Percentiles rank a stretch among this genome's conserved stretches.
phyloP scores from a whole-genome alignment of 2,888 invertebrate genomes.

The Pterobdella sp. region DNA sequence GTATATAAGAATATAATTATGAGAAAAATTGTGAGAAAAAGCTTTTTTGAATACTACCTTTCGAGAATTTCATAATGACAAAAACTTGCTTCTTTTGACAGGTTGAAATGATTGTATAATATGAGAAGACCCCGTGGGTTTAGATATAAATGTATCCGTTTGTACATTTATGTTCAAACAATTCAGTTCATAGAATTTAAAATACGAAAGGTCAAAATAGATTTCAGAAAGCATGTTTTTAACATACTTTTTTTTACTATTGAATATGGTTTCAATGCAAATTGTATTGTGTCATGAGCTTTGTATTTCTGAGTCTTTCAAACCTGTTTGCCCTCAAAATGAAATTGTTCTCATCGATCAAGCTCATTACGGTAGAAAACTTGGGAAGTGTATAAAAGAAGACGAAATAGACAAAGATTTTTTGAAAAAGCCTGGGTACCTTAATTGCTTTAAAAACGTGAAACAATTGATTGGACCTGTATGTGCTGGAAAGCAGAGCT shows the following conservation, averaged over 20 bases:
- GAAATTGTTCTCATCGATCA: neutral
- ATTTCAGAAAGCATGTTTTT: neutral
- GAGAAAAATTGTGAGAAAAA: too few species aligned
- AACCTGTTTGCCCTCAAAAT: neutral
- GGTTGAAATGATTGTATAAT: too few species aligned
- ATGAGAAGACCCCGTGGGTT: too few species aligned
- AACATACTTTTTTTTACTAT: neutral
- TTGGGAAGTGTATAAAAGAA: neutral
- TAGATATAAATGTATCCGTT: too few species aligned
- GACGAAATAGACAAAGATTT: neutral
- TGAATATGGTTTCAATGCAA: neutral
- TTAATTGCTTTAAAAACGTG: slow-evolving; percentile 13
- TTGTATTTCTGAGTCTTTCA: too few species aligned
- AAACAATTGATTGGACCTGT: neutral
- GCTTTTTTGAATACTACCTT: too few species aligned
- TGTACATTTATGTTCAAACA: too few species aligned
- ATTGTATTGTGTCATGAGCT: too few species aligned
- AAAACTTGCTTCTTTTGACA: too few species aligned
- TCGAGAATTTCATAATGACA: too few species aligned
- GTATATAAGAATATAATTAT: neutral
- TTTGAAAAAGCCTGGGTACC: neutral
- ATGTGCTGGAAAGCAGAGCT: slow-evolving; percentile 16
- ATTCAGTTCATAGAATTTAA: too few species aligned
- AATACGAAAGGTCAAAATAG: neutral
- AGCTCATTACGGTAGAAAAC: neutral